Evolutionary conservation across 2,888 invertebrate species (phyloP), one percentile per base, ranked within the genome.

Genomic region (Rhagophthalmus giganteus): DNA sequence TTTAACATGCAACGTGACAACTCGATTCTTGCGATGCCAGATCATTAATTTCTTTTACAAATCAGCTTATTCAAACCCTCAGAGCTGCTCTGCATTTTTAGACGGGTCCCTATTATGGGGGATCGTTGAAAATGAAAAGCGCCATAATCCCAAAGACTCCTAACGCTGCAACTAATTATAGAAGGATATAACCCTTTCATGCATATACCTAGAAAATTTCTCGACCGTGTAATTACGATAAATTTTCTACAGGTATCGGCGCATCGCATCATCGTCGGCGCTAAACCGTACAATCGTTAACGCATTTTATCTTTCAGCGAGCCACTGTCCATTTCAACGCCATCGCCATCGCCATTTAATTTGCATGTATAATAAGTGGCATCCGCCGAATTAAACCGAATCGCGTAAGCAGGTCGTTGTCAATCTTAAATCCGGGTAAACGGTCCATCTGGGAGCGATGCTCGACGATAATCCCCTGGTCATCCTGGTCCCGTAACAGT

Each of bases 1-100:
- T 67, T 69, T 68, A 68, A 70, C 70, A 73, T 71, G 70, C 72
- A 72, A 71, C 70, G 72, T 73, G 74, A 73, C 73, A 73, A 71
- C 68, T 68, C 60, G 73, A 74, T 72, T 73, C 68, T 66, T 70
- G 70, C 68, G 69, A 72, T 72, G 67, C 67, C 65, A 65, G 70
- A 73, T 74, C 74, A 74, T 74, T 74, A 74, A 74, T 74, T 74
- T 74, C 73, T 74, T 73, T 73, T 72, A 71, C 71, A 74, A 74
- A 74, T 74, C 73, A 74, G 74, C 74, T 74, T 74, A 74, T 68
- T 69, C 67, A 67, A 68, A 67, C 69, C 71, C 69, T 66, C 66
- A 63, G 64, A 66, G 67, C 66, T 62, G 63, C 63, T 69, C 69
- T 64, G 65, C 65, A 70, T 72, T 73, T 72, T 74, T 72, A 67